phyloP scores from a whole-genome alignment of 2,113 vertebrate genomes.

The Mellivora capensis region DNA sequence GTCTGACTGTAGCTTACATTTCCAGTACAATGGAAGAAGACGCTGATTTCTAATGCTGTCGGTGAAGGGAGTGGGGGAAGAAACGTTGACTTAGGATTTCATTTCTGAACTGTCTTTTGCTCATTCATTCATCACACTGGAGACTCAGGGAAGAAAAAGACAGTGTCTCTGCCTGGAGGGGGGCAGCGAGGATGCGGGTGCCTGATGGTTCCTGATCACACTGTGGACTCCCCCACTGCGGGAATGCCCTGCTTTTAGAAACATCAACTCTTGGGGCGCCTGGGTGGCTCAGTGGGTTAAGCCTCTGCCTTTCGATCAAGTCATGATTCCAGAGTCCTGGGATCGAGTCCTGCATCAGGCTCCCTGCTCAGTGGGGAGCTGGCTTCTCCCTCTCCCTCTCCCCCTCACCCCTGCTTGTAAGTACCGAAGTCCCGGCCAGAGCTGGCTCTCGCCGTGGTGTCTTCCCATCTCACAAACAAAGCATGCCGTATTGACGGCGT shows the following conservation, averaged over 20 bases:
- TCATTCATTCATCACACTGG: not conserved
- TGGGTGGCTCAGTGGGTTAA: not conserved
- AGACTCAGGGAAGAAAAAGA: not conserved
- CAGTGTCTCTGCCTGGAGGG: not conserved
- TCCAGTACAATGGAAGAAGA: not conserved
- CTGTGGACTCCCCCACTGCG: rapidly evolving
- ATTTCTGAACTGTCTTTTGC: not conserved
- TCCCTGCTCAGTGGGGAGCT: not conserved
- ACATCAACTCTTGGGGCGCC: rapidly evolving
- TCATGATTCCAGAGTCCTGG: not conserved
- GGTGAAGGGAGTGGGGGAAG: no score
- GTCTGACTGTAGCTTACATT: not conserved
- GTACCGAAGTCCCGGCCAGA: not conserved
- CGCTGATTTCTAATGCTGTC: not conserved
- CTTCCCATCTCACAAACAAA: not conserved
- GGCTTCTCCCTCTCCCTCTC: not conserved
- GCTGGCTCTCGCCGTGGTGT: rapidly evolving
- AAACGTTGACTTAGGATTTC: not conserved
- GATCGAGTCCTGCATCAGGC: not conserved
- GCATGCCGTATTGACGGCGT: not conserved
- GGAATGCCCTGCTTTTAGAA: not conserved
- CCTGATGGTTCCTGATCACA: rapidly evolving
- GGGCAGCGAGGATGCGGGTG: rapidly evolving
- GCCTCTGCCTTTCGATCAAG: not conserved
- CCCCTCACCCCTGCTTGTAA: not conserved